Evolutionary conservation across 2,797 vertebrate species (phyloP).

Genomic region (Centroberyx gerrardi): DNA sequence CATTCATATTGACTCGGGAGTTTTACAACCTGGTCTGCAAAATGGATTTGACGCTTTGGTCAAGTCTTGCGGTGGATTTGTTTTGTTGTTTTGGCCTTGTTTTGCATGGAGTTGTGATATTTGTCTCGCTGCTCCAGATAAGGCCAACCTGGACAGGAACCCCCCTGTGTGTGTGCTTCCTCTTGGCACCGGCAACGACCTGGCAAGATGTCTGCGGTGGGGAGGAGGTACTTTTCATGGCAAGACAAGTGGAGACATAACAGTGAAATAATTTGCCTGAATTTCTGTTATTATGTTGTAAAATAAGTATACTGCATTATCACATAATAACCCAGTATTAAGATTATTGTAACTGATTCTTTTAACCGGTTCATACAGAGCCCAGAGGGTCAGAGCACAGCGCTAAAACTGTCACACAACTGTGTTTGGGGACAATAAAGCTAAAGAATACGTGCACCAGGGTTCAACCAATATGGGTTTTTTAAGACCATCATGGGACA

Average conservation of each 20-base stretch:
- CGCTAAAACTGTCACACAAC: too few species aligned
- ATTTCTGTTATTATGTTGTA: constrained; percentile 2
- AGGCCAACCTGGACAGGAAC: constrained; percentile 93
- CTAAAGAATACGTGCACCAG: too few species aligned
- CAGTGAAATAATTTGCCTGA: constrained; percentile 23
- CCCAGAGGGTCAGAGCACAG: too few species aligned
- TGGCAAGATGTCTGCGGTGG: constrained; percentile 95
- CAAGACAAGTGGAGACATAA: constrained; percentile 26
- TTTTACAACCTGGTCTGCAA: constrained; percentile 50
- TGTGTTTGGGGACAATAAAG: too few species aligned
- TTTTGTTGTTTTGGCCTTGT: constrained; percentile 32
- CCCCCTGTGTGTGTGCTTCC: constrained; percentile 96
- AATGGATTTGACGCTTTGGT: constrained; percentile 59
- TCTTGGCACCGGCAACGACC: constrained; percentile 96
- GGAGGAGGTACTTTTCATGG: constrained; percentile 91
- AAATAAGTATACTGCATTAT: neutral
- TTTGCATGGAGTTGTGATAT: constrained; percentile 58
- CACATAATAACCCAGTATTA: too few species aligned
- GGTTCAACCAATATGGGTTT: too few species aligned
- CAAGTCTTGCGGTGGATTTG: constrained; percentile 40
- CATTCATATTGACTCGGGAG: constrained; percentile 50
- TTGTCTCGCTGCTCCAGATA: constrained; percentile 85
- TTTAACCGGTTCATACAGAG: too few species aligned
- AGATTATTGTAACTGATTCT: too few species aligned
- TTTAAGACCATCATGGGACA: too few species aligned